Conservation (phyloP, 2,888 invertebrate species). For the Amaurobius ferox region DNA sequence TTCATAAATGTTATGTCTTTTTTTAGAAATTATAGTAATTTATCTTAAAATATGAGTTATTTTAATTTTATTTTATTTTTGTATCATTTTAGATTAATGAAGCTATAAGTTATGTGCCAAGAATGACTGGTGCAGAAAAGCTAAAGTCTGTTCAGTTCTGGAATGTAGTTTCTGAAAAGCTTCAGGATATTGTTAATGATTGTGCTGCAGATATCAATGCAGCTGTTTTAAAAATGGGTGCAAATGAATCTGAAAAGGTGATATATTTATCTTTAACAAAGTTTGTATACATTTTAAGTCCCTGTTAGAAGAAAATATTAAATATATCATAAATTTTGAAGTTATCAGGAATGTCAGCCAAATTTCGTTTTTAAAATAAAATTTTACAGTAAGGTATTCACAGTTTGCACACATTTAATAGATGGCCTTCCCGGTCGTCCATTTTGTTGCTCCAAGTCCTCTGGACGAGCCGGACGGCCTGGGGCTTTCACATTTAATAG, state of each 20-base stretch:
- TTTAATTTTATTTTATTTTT: neutral
- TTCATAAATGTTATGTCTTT: neutral
- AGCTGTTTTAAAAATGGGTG: slow-evolving; percentile 74
- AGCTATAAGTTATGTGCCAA: slow-evolving; percentile 75
- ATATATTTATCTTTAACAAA: neutral
- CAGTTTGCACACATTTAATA: too few relatives aligned
- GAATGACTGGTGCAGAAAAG: slow-evolving; percentile 75
- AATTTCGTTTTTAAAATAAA: too few relatives aligned
- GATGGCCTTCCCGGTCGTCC: too few relatives aligned
- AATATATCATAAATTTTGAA: too few relatives aligned
- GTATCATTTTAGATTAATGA: slow-evolving; percentile 75
- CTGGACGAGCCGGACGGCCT: too few relatives aligned
- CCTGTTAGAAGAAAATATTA: neutral
- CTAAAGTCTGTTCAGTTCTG: slow-evolving; percentile 76
- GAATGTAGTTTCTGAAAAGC: slow-evolving; percentile 76
- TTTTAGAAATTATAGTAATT: too few relatives aligned
- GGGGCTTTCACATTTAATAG: too few relatives aligned
- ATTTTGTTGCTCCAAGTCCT: too few relatives aligned
- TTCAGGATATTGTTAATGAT: slow-evolving; percentile 76
- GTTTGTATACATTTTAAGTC: neutral
- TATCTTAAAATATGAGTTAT: neutral
- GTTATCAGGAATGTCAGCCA: too few relatives aligned
- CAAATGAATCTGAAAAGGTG: slow-evolving; percentile 73
- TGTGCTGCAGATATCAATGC: slow-evolving; percentile 76
- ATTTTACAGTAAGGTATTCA: too few relatives aligned